Evolutionary conservation across 92 coral and sea anemone genomes (phyloP), one percentile per base, ranked within the genome.

Genomic region (Anthopleura xanthogrammica): DNA sequence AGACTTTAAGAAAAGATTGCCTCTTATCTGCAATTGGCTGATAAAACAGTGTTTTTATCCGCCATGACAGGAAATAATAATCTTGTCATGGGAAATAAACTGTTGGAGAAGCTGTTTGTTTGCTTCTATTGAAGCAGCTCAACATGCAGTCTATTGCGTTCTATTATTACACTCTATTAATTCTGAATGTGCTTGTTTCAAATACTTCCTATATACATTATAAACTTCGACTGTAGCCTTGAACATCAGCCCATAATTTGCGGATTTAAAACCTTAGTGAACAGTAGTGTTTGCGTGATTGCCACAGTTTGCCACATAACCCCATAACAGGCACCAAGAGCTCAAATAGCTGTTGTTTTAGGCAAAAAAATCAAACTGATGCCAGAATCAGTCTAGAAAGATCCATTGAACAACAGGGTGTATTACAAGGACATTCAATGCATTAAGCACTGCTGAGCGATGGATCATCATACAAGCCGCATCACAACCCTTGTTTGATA

Each of bases 1-100:
- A 68, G 74, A 12, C 74, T 68, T n/a, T 68, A 68, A 68, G 36
- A 24, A 68, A 22, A 68, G 74, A 68, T 68, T 68, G 74, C 16
- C 11, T 68, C 74, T 68, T 68, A 68, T 68, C 74, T 68, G 74
- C 17, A 6, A 7, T 29, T 68, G 74, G 41, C 74, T 29, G 74
- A 68, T 68, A 68, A 68, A 68, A 13, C 40, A 29, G 17, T 68
- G 74, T 12, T 68, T 68, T 24, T 24, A 1, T n/a, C 29, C 29
- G 1, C 23, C 74, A 23, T 10, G 5, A 23, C 36, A 23, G 36
- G 36, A 20, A 12, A 65, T 12, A 65, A 29, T 46, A 46, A 36
- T 68, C 74, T 68, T 68, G 16, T 29, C 40, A 68, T 68, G 74
- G 74, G 42, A 68, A 68, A 68, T 64, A 64, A 68, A 4, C 41